phyloP scores from a whole-genome alignment of 64 coral and sea anemone genomes.

The Cladopsammia gracilis region DNA sequence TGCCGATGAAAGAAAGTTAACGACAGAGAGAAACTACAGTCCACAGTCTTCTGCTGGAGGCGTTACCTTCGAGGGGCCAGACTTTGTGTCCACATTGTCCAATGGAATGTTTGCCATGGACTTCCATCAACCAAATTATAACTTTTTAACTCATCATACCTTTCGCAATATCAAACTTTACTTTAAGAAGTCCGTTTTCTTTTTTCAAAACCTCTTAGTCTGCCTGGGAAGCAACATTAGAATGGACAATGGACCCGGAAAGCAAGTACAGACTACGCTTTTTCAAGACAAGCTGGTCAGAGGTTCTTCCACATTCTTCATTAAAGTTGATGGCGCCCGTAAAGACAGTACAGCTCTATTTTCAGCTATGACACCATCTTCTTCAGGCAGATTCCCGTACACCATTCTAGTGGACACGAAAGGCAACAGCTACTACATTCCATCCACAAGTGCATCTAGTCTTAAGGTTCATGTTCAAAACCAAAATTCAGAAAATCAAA shows the following conservation, averaged over 20 bases:
- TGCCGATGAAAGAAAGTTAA: background rate
- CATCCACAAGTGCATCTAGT: background rate
- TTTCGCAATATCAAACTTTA: slow-evolving; percentile 21
- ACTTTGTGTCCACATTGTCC: background rate
- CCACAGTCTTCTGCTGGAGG: slow-evolving; percentile 51
- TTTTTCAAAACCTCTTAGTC: slow-evolving; percentile 67
- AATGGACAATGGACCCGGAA: background rate
- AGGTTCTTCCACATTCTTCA: background rate
- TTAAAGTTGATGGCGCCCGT: background rate
- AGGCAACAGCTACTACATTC: slow-evolving; percentile 71
- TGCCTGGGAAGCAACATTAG: slow-evolving; percentile 62
- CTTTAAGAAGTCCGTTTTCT: slow-evolving; percentile 82
- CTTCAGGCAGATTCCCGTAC: background rate
- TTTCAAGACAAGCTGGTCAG: slow-evolving; percentile 63
- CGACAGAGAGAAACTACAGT: slow-evolving; percentile 25
- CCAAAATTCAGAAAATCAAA: slow-evolving; percentile 40
- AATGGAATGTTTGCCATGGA: slow-evolving; percentile 71
- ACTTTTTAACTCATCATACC: background rate
- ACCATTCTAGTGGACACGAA: background rate
- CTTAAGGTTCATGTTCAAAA: slow-evolving; percentile 35
- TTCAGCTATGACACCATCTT: background rate
- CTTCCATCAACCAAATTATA: slow-evolving; percentile 43
- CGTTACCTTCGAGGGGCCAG: slow-evolving; percentile 7
- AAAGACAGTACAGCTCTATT: background rate
- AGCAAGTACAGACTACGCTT: slow-evolving; percentile 42